These are phyloP conservation scores for Urocolius indicus DNA, from an alignment of 2,113 vertebrate species.

Conservation along the genomic window DNA sequence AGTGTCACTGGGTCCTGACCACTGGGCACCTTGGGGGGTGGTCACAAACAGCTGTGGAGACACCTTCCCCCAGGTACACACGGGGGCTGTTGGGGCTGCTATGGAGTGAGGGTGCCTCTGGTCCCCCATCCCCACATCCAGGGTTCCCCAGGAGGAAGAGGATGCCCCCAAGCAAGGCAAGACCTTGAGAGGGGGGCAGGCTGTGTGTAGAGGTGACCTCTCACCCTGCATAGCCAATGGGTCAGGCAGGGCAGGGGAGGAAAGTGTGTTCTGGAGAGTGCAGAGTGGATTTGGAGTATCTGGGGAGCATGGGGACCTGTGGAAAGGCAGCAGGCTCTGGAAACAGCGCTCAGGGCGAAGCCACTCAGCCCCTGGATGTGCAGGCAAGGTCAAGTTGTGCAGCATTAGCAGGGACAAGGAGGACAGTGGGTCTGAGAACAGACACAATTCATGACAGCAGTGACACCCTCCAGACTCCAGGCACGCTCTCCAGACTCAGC, in stretches of 20 bases:
- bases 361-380: background rate
- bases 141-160: rapidly evolving
- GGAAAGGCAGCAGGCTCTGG: background rate
- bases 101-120: no score
- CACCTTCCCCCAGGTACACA: rapidly evolving
- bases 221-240: background rate
- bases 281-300: background rate
- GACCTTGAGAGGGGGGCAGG: rapidly evolving
- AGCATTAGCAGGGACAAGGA: background rate
- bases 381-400: background rate
- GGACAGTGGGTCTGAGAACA: background rate
- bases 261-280: background rate
- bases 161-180: background rate
- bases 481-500: no score
- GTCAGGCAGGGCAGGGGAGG: background rate
- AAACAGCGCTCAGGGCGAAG: background rate
- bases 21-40: rapidly evolving
- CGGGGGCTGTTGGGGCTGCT: background rate
- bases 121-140: rapidly evolving
- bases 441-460: background rate
- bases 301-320: background rate
- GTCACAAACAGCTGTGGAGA: background rate
- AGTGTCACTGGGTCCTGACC: background rate
- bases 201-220: background rate
- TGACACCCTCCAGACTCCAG: background rate